Base-by-base conservation (phyloP, 2,797 vertebrate species). In the Tamandua tetradactyla region DNA sequence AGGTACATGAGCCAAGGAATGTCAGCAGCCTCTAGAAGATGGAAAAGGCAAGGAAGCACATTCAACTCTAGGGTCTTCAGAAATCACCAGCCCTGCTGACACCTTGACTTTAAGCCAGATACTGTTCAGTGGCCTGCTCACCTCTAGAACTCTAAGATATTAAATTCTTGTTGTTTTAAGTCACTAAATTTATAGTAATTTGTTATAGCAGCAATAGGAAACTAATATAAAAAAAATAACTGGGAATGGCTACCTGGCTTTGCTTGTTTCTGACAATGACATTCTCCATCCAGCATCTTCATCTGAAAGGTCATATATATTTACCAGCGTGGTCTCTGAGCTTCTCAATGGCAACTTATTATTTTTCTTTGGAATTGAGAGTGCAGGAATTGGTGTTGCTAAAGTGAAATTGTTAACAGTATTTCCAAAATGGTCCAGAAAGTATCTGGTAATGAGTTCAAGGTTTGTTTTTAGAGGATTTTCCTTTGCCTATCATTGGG, bases 361-460 rank as follows among this genome's bases (percentile, higher is more conserved):
- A 75, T 91, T 98, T 30, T 91, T 97, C 35, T 98, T 96, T 42
- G 88, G 35, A 37, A 89, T 0, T 18, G 96, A 22, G 18, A 92
- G 78, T 76, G 90, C 44, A 93, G 94, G 76, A 88, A 80, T 93
- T 14, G 91, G 40, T 20, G 68, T 75, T 81, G 84, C 95, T 52
- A 89, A 95, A 52, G 83, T 75, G 37, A 80, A 89, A 74, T 64
- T 97, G 79, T 93, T 89, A 68, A 87, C 66, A 2, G 94, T 95
- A 47, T 95, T 96, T 66, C 96, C 98, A 47, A 92, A 93, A 78
- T 97, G 98, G 91, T 98, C 98, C 75, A 99, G 98, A 88, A 98
- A 99, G 87, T 99, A 98, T 96, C 98, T 99, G 4, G 99, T 99
- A 87, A 99, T 99, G 18, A 99, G 98, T 98, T 99, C 99, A 94